phyloP scores from a whole-genome alignment of 1,140 invertebrate genomes.

The Dinoponera quadriceps region DNA sequence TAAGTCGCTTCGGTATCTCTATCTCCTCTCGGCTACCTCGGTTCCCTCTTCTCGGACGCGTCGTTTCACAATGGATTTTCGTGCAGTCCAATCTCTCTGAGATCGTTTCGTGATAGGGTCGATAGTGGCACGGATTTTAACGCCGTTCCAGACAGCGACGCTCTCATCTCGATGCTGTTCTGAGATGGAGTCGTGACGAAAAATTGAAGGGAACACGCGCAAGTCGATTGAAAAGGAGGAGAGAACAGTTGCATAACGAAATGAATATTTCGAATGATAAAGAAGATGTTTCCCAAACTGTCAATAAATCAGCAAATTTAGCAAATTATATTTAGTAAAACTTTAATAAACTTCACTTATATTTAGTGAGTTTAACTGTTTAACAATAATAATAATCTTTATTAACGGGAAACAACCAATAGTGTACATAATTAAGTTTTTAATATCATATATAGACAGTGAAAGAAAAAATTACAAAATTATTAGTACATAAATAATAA shows the following conservation, averaged over 20 bases:
- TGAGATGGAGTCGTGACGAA: slow-evolving; percentile 34
- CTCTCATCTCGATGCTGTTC: slow-evolving; percentile 28
- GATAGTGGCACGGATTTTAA: slow-evolving; percentile 52
- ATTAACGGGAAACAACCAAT: too few relatives aligned
- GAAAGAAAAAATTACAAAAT: too few relatives aligned
- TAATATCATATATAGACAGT: too few relatives aligned
- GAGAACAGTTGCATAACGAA: neutral
- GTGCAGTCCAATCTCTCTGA: slow-evolving; percentile 54
- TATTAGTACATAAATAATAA: too few relatives aligned
- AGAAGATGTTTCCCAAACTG: too few relatives aligned
- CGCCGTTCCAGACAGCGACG: slow-evolving; percentile 35
- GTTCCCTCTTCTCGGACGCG: slow-evolving; percentile 29
- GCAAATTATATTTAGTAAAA: neutral
- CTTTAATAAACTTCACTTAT: too few relatives aligned
- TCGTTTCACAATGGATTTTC: slow-evolving; percentile 59
- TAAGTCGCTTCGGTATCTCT: slow-evolving; percentile 61
- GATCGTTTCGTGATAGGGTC: slow-evolving; percentile 55
- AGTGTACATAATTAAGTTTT: too few relatives aligned
- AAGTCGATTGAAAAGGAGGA: slow-evolving; percentile 35
- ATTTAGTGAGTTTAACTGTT: too few relatives aligned
- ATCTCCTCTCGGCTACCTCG: slow-evolving; percentile 44
- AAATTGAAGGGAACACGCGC: neutral
- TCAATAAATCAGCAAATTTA: neutral
- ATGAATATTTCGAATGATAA: neutral
- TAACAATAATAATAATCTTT: too few relatives aligned